Conservation (phyloP, 2,888 invertebrate genomes). For the Phaonia tiefii region DNA sequence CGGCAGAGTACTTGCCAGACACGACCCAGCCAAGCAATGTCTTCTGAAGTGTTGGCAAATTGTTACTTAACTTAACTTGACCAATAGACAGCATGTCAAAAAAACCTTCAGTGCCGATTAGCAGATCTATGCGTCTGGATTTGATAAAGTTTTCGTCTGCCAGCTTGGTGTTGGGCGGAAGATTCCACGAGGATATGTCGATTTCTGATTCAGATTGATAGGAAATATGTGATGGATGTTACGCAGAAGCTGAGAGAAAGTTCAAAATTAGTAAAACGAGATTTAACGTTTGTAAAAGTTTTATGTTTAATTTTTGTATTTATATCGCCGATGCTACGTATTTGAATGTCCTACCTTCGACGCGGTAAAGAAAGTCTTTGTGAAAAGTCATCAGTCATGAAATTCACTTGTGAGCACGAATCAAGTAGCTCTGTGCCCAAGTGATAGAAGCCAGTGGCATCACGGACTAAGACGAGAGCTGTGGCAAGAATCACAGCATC, state of each 20-base stretch:
- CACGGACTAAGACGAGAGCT: constrained; percentile 57
- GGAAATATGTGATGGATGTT: constrained; percentile 61
- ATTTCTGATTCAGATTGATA: constrained; percentile 67
- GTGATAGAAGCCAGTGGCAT: constrained; percentile 41
- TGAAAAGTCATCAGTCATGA: constrained; percentile 47
- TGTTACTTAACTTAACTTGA: constrained; percentile 59
- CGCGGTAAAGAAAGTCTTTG: constrained; percentile 34
- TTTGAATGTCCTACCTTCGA: constrained; percentile 37
- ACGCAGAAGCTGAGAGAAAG: constrained; percentile 52
- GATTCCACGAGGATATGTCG: constrained; percentile 58
- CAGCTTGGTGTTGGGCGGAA: constrained; percentile 54
- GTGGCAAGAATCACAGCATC: constrained; percentile 61
- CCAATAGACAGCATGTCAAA: constrained; percentile 60
- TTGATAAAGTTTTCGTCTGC: constrained; percentile 64
- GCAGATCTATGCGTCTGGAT: constrained; percentile 58
- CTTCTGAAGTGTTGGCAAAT: constrained; percentile 66
- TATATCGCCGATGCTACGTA: constrained; percentile 52
- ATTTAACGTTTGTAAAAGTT: constrained; percentile 57
- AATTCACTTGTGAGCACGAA: constrained; percentile 62
- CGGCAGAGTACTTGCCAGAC: constrained; percentile 34
- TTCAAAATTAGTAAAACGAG: constrained; percentile 51
- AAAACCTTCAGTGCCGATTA: constrained; percentile 64
- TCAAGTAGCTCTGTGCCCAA: constrained; percentile 59
- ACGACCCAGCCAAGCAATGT: constrained; percentile 67
- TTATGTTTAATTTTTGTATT: constrained; percentile 50